Base-by-base conservation (phyloP, 2,797 vertebrate species). In the Fringilla coelebs region DNA sequence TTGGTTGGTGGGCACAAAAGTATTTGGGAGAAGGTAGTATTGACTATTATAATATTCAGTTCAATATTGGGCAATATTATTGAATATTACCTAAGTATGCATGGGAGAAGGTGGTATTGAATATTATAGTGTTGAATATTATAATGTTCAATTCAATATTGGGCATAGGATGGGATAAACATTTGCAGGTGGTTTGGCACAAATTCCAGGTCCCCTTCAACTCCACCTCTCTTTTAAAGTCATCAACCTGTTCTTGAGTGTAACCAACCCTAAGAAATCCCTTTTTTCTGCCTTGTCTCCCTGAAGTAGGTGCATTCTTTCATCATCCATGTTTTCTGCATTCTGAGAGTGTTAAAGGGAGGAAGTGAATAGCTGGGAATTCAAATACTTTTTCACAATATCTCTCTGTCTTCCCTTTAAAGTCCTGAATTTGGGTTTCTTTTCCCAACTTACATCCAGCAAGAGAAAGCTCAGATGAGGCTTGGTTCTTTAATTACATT, bases 401-500 rank as follows among this genome's bases (percentile, higher is more conserved):
- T 75, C 51, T 96, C 48, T 85, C 75, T 52, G 66, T 92, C 65
- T 90, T 81, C 55, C 73, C 66, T 91, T 81, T 66, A 57, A 91
- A 83, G 36, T 62, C 70, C 71, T 46, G 55, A 82, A 66, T 93
- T 78, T 81, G 26, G 32, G 2, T 4, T 36, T 66, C 89, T 91
- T 85, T 71, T 51, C 1, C 41, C 65, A 83, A 62, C 36, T 89
- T 62, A 6, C 7, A 82, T 74, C 81, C 81, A 90, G 76, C 75
- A 78, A 92, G 65, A 78, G 65, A 81, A 87, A 93, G 79, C 75
- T 92, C 85, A 83, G 92, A 94, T 92, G 94, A 80, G 89, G 94
- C 45, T 90, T 83, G 85, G 62, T 17, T 84, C 87, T 86, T 92
- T 97, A 96, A 97, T 97, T 94, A 43, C 86, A 45, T 93, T 94